These are phyloP conservation scores for Alouatta caraya DNA, from an alignment of 2,797 vertebrate species.

Conservation along the genomic window DNA sequence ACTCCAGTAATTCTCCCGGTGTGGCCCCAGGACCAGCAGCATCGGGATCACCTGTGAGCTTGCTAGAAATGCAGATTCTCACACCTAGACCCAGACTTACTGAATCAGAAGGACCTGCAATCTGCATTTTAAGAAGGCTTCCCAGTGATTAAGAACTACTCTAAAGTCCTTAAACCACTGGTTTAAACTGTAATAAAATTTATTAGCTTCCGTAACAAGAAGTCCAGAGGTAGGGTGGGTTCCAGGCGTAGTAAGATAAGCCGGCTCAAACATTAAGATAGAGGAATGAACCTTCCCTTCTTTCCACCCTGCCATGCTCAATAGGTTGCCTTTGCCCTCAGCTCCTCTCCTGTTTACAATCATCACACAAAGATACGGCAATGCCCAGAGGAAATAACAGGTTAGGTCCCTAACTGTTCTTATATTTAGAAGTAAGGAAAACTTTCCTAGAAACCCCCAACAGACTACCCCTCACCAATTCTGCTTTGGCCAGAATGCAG, in stretches of 20 bases:
- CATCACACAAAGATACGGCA: not conserved
- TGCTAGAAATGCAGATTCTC: not conserved
- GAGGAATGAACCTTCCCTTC: not conserved
- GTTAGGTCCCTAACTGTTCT: not conserved
- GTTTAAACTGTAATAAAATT: not conserved
- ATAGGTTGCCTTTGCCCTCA: not conserved
- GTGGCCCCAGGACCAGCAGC: not conserved
- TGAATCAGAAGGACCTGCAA: not conserved
- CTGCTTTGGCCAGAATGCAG: not conserved
- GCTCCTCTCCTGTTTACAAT: not conserved
- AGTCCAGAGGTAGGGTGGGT: not conserved
- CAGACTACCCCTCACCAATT: not conserved
- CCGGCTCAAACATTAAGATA: rapidly evolving
- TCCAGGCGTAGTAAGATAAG: not conserved
- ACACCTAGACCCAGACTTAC: not conserved
- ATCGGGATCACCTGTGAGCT: not conserved
- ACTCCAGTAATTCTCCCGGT: not conserved
- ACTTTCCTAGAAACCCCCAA: not conserved
- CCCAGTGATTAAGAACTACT: not conserved
- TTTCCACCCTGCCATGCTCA: not conserved
- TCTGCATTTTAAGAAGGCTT: not conserved
- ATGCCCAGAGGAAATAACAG: not conserved
- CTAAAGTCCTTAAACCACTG: not conserved
- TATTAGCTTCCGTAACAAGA: not conserved
- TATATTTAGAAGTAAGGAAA: not conserved